Base-by-base conservation (phyloP, 2,113 vertebrate species). In the Salminus brasiliensis region DNA sequence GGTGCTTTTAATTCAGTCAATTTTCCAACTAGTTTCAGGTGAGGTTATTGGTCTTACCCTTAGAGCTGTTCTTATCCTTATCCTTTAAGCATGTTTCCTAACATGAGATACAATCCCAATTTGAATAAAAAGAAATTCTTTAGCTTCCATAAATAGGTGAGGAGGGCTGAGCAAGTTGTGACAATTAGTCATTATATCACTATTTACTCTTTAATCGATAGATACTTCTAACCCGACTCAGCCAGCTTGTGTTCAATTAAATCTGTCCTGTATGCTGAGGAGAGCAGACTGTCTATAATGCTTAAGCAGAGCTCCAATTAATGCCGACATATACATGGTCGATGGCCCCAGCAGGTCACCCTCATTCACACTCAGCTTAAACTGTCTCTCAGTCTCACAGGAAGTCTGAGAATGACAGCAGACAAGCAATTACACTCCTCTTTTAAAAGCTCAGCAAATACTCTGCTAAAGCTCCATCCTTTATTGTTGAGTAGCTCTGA, bases 281-380 rank as follows among this genome's bases (percentile, higher is more conserved):
- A 69, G 53, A 63, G 25, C 74, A 75, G 67, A 77, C 81, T 84
- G 73, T 81, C 77, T 57, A 43, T 75, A 80, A 65, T 78, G 43
- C 25, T 78, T 81, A 66, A 63, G 66, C 63, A 67, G 70, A 39
- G 70, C 60, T 82, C 65, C 47, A 82, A 72, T 77, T 83, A 76
- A 83, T 84, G 80, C 63, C 74, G 59, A 52, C 57, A 63, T 80
- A 79, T 74, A 70, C 80, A 72, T 60, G 70, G 76, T 84, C 76
- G 62, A 85, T 85, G 53, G 9, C 52, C 49, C 32, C 0, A 32
- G 41, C 49, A 39, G 79, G 68, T 81, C 73, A 67, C 53, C 12
- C 65, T 70, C 52, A 9, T 80, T 72, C 59, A 57, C 69, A 39
- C 36, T 74, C 29, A 41, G 41, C 43, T 59, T 52, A 55, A 30